Evolutionary conservation across 2,888 invertebrate species (phyloP).

Genomic region (Steinernema scapterisci): DNA sequence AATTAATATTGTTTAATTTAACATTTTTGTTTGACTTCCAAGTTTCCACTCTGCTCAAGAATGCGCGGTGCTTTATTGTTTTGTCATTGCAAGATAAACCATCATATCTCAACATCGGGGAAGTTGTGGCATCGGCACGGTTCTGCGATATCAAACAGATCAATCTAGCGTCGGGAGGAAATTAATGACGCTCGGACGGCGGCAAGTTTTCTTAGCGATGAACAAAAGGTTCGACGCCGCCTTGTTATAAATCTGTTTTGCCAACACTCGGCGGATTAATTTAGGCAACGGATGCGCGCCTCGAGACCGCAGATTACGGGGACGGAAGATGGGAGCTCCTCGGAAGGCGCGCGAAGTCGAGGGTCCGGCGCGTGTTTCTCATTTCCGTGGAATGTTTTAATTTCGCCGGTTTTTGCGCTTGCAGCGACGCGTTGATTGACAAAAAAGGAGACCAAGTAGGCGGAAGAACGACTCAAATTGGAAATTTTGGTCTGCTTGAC

Average conservation of each 20-base stretch:
- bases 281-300: neutral
- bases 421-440: neutral
- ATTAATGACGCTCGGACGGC: too few species aligned
- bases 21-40: neutral
- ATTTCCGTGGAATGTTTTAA: neutral
- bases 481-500: conserved; percentile 15
- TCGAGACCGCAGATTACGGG: neutral
- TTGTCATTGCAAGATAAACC: neutral
- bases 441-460: conserved; percentile 8
- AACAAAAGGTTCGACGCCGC: too few species aligned
- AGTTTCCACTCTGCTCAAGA: neutral
- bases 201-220: too few species aligned
- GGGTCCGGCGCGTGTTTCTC: too few species aligned
- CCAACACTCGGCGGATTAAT: conserved; percentile 21
- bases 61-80: neutral
- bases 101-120: too few species aligned
- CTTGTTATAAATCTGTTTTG: conserved; percentile 18
- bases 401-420: neutral
- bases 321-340: neutral
- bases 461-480: neutral
- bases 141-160: too few species aligned
- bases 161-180: too few species aligned
- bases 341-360: neutral
- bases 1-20: too few species aligned
- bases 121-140: too few species aligned